Conservation (phyloP, 2,113 vertebrate genomes). For the Copsychus sechellarum region DNA sequence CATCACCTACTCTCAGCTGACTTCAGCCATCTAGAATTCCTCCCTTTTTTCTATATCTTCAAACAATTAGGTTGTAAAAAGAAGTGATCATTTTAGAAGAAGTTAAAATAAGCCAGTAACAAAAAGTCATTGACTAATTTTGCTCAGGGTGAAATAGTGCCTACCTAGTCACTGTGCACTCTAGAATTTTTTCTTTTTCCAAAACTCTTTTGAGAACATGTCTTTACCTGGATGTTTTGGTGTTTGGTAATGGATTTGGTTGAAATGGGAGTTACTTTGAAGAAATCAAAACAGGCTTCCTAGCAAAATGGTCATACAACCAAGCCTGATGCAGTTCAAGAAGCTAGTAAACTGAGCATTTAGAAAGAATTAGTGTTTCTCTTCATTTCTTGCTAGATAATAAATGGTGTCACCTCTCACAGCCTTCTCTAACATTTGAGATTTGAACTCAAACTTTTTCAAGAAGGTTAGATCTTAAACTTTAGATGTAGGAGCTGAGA, state of each 20-base stretch:
- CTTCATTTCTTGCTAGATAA: background rate
- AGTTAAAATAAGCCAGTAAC: background rate
- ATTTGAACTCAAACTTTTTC: background rate
- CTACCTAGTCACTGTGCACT: background rate
- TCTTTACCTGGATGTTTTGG: background rate
- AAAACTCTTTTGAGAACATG: background rate
- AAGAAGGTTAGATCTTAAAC: background rate
- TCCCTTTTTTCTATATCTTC: background rate
- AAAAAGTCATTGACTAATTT: background rate
- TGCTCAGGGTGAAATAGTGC: background rate
- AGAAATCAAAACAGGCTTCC: background rate
- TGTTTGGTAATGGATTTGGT: background rate
- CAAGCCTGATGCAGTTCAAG: background rate
- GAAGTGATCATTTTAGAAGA: background rate
- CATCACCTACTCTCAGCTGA: background rate
- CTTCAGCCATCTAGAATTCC: background rate
- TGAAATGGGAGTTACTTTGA: background rate
- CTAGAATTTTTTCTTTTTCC: background rate
- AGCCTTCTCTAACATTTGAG: background rate
- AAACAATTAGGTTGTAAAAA: background rate
- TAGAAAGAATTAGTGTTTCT: background rate
- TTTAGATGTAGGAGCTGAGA: background rate
- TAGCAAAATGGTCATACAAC: background rate
- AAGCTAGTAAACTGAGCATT: background rate
- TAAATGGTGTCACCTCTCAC: background rate